Evolutionary conservation across 2,113 vertebrate species (phyloP), one percentile per base, ranked within the genome.

Genomic region (Cebidichthys violaceus): DNA sequence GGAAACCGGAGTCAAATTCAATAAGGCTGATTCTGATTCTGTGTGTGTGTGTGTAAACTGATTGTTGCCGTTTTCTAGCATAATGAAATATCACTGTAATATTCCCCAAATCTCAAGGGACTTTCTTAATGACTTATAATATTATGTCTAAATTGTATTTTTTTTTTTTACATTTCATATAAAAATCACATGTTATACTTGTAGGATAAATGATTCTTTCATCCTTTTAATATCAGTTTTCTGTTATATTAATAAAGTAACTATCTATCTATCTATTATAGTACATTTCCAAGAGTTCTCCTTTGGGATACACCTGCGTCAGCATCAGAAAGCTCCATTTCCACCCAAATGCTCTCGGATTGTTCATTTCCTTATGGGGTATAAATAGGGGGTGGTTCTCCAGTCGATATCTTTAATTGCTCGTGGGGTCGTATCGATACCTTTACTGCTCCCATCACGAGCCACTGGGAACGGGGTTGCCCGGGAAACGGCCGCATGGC

Each of bases 401-500:
- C 77, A 66, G 90, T 92, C 89, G 81, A 93, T 89, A 88, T 75
- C 80, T 91, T 94, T 92, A 94, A 93, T 93, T 93, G 93, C 88
- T 92, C 91, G 62, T 77, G 86, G 85, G 13, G 81, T 83, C 91
- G 84, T 94, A 93, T 93, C 91, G 86, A 91, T 95, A 94, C 88
- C 84, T 87, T 94, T 89, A 91, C 94, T 70, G 90, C 93, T 95
- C 93, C 93, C 93, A 96, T 95, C 96, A 94, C 92, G 88, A 95
- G 90, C 94, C 95, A 94, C 93, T 95, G 96, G 96, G 96, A 95
- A 95, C 95, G 95, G 94, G 94, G 97, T 98, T 98, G 97, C 97
- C 97, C 95, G 93, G 97, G 98, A 96, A 97, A 99, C 97, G 96
- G 97, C 97, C 97, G 97, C 97, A 96, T 99, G 97, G 97, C 97